A percentile compares a stretch with the other conserved stretches of the same genome.
Evolutionary conservation across 2,888 invertebrate species (phyloP).

Genomic region (Sericinus montela): DNA sequence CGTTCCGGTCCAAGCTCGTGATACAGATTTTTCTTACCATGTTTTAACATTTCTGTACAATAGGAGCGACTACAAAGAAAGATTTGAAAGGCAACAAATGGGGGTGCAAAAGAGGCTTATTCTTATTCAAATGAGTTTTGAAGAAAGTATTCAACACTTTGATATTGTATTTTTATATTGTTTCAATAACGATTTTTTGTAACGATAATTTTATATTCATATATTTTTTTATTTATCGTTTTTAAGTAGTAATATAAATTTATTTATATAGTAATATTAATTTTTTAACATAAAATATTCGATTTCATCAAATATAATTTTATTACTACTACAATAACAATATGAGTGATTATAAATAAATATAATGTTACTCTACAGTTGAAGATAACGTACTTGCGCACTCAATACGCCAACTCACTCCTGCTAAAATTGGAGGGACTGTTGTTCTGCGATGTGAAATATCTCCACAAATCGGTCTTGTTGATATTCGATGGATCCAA

Average conservation of each 20-base stretch:
- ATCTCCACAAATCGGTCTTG: constrained; percentile 59
- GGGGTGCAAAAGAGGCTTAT: constrained; percentile 51
- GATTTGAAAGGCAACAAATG: constrained; percentile 68
- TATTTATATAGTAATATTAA: no score
- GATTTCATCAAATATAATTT: background rate
- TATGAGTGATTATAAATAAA: background rate
- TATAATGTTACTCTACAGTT: constrained; percentile 36
- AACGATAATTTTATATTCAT: no score
- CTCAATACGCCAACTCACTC: constrained; percentile 56
- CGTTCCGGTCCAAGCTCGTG: constrained; percentile 23
- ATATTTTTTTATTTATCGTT: no score
- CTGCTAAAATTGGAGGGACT: constrained; percentile 59
- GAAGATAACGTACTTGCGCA: constrained; percentile 62
- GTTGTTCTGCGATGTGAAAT: constrained; percentile 63
- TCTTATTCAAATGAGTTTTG: constrained; percentile 68
- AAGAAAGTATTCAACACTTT: constrained; percentile 63
- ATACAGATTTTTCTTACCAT: constrained; percentile 58
- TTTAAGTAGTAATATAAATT: no score
- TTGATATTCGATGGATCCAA: constrained; percentile 65
- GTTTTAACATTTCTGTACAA: constrained; percentile 65
- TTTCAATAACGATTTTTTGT: constrained; percentile 3
- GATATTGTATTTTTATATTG: constrained; percentile 42
- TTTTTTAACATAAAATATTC: background rate
- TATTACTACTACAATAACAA: background rate
- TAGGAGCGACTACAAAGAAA: constrained; percentile 50